Evolutionary conservation across 2,888 invertebrate genomes (phyloP), one percentile per base, ranked within the genome.

Genomic region (Liposcelis brunnea): DNA sequence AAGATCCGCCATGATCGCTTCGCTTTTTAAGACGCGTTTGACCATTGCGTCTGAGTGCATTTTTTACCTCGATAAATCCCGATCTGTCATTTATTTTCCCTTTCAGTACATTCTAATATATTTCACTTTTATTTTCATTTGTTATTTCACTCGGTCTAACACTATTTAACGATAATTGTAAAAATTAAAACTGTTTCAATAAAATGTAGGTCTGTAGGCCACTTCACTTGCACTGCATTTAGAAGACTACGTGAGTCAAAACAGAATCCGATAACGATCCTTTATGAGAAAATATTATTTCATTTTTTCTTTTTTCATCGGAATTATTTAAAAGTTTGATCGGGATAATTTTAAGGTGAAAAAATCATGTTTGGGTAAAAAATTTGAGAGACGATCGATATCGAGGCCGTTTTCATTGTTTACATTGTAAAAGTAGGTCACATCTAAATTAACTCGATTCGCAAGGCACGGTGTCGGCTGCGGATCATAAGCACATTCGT

Each of bases 161-260:
- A 26, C 21, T 36, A 18, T 11, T 18, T 26, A 43, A 43, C 26
- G 14, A 12, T 2, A 10, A 8, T 21, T n/a, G 11, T 19, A 66
- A 65, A 65, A 70, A 68, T 71, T 62, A 71, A 72, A 72, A 40
- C 19, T 71, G 69, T 72, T 72, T 70, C 70, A 69, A 59, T 68
- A 70, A 52, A 79, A 81, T 80, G 78, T 81, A 80, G 81, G 81
- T 81, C 80, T 80, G 74, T 81, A 79, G 81, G 81, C 78, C 81
- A 81, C 79, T 79, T 77, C 77, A 77, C 78, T 77, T 79, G 77
- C 77, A 78, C 78, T 75, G 74, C 77, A 77, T 74, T 74, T 40
- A 40, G 16, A 6, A 6, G 40, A 40, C 40, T 40, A 40, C 40
- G 15, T 38, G 4, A 26, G 26, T 26, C 26, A 8, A 6, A 6